Conservation (phyloP, 2,888 invertebrate species). For the Myopa testacea region DNA sequence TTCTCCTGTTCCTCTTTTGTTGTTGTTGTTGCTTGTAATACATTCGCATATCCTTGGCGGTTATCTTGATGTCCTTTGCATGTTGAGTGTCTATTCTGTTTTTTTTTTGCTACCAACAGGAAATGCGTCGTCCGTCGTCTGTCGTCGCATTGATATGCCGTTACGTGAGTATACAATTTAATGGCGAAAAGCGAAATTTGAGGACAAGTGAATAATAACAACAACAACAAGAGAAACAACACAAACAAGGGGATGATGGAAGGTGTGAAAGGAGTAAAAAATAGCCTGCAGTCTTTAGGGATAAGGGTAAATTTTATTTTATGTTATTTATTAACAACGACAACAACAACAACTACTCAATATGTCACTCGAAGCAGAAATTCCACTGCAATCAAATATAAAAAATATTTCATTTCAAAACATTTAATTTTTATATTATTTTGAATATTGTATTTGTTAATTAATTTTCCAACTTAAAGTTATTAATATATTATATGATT, state of each 20-base stretch:
- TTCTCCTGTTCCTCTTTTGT: conserved; percentile 18
- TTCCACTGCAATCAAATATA: too few species aligned
- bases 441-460: too few species aligned
- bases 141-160: conserved; percentile 14
- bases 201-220: not conserved
- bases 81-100: conserved; percentile 24
- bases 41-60: conserved; percentile 33
- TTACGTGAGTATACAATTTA: conserved; percentile 8
- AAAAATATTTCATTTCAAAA: too few species aligned
- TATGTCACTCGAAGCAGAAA: too few species aligned
- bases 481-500: too few species aligned
- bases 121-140: conserved; percentile 27
- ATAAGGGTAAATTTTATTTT: too few species aligned
- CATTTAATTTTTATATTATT: too few species aligned
- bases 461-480: too few species aligned
- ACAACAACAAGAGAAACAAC: not conserved
- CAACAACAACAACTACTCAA: too few species aligned
- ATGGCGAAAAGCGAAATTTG: not conserved
- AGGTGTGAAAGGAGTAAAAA: not conserved
- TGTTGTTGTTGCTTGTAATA: conserved; percentile 18
- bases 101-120: not conserved
- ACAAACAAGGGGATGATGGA: not conserved
- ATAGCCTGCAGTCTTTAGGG: too few species aligned
- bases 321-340: too few species aligned
- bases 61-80: conserved; percentile 41